Evolutionary conservation across 1,140 invertebrate genomes (phyloP).

Genomic region (Macrotrachela quadricornifera): DNA sequence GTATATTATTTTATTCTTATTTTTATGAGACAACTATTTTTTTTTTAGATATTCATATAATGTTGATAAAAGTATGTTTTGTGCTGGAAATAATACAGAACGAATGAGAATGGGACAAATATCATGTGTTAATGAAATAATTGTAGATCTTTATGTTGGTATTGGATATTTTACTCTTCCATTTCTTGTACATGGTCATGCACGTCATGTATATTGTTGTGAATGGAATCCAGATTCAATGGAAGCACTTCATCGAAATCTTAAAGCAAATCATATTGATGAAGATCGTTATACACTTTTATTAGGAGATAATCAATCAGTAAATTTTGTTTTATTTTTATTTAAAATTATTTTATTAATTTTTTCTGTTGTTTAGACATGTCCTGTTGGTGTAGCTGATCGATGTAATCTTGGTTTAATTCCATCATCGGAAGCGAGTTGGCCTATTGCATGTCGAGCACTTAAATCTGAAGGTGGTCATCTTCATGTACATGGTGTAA

Average conservation of each 20-base stretch:
- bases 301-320: constrained; percentile 35
- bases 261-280: constrained; percentile 32
- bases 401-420: constrained; percentile 40
- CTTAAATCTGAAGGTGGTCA: constrained; percentile 33
- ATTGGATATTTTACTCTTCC: constrained; percentile 44
- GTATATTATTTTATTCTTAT: neutral
- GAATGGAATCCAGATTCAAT: constrained; percentile 42
- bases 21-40: constrained; percentile 1
- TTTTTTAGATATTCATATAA: constrained; percentile 34
- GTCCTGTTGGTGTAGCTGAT: constrained; percentile 35
- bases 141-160: constrained; percentile 41
- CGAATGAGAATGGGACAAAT: constrained; percentile 35
- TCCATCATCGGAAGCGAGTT: constrained; percentile 34
- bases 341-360: neutral
- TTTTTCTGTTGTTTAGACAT: constrained; percentile 19
- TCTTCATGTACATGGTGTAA: constrained; percentile 39
- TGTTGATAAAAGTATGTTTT: constrained; percentile 39
- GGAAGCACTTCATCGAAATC: constrained; percentile 33
- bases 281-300: constrained; percentile 32
- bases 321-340: constrained; percentile 10
- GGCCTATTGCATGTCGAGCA: constrained; percentile 34
- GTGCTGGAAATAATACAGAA: constrained; percentile 40
- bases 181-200: constrained; percentile 37
- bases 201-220: constrained; percentile 36
- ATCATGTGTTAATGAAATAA: constrained; percentile 32